Percentiles rank a stretch among this genome's conserved stretches.
Conservation (phyloP, 2,113 vertebrate species). For the Takifugu bimaculatus region DNA sequence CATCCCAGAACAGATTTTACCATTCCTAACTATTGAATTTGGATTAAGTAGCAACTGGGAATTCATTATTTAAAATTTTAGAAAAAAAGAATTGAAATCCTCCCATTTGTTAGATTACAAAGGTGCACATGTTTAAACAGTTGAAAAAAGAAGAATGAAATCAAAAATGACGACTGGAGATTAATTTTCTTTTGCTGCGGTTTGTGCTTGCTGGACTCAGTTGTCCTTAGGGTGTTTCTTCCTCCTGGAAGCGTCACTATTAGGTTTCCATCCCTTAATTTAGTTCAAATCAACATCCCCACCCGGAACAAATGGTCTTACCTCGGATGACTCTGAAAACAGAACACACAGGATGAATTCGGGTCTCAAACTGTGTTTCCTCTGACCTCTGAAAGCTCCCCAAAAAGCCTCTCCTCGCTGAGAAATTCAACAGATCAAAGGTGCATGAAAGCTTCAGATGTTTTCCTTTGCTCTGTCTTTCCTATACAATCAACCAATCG, state of each 20-base stretch:
- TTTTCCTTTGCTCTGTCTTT: slow-evolving; percentile 37
- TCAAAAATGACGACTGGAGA: neutral
- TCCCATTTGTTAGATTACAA: no score
- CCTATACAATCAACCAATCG: slow-evolving; percentile 37
- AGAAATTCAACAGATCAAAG: slow-evolving; percentile 42
- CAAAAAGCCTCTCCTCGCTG: slow-evolving; percentile 42
- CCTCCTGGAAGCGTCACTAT: slow-evolving; percentile 46
- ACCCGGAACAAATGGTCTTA: slow-evolving; percentile 63
- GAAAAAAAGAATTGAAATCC: no score
- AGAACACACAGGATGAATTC: slow-evolving; percentile 66
- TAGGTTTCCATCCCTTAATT: slow-evolving; percentile 62
- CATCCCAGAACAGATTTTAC: no score
- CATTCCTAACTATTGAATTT: no score
- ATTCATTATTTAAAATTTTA: no score
- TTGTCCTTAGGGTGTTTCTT: slow-evolving; percentile 58
- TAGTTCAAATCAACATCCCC: slow-evolving; percentile 66
- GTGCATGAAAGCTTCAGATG: slow-evolving; percentile 17
- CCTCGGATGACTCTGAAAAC: slow-evolving; percentile 70
- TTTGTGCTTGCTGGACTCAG: slow-evolving; percentile 2
- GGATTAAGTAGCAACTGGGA: no score
- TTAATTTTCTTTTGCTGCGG: slow-evolving; percentile 8
- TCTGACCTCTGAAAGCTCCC: slow-evolving; percentile 58
- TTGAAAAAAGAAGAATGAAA: no score
- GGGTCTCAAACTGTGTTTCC: slow-evolving; percentile 54
- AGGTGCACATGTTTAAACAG: no score